phyloP scores from a whole-genome alignment of 2,797 vertebrate species.

The Streptopelia turtur region DNA sequence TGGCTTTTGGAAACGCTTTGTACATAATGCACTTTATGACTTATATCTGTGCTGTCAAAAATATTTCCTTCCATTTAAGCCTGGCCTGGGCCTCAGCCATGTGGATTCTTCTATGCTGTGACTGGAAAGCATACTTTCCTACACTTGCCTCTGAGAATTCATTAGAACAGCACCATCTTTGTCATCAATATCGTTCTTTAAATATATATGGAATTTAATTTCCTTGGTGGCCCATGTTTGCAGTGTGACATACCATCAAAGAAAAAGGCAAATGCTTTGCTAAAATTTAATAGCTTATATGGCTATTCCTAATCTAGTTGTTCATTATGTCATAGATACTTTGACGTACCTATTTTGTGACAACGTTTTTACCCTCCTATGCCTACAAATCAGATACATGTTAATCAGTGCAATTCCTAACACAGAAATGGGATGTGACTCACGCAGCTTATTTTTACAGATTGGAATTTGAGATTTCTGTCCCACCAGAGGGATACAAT shows the following conservation, averaged over 20 bases:
- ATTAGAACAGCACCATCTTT: background rate
- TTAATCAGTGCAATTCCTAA: background rate
- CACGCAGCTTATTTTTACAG: background rate
- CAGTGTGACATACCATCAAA: background rate
- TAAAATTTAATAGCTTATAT: background rate
- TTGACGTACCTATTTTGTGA: background rate
- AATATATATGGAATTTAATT: constrained; percentile 21
- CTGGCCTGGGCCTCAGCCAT: background rate
- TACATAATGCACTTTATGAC: background rate
- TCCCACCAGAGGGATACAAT: background rate
- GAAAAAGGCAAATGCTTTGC: background rate
- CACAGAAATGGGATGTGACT: background rate
- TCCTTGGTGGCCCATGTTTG: constrained; percentile 4
- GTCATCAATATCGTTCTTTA: background rate
- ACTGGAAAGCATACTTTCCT: background rate
- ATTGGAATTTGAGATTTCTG: background rate
- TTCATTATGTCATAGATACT: background rate
- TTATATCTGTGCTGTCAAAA: background rate
- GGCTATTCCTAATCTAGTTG: background rate
- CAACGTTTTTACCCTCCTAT: background rate
- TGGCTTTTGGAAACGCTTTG: background rate
- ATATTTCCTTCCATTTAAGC: background rate
- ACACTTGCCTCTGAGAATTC: background rate
- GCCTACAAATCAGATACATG: background rate
- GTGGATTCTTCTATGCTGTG: background rate